Percentiles rank a stretch among this genome's conserved stretches.
phyloP scores from a whole-genome alignment of 2,888 invertebrate genomes.

The Aphrophora alni region DNA sequence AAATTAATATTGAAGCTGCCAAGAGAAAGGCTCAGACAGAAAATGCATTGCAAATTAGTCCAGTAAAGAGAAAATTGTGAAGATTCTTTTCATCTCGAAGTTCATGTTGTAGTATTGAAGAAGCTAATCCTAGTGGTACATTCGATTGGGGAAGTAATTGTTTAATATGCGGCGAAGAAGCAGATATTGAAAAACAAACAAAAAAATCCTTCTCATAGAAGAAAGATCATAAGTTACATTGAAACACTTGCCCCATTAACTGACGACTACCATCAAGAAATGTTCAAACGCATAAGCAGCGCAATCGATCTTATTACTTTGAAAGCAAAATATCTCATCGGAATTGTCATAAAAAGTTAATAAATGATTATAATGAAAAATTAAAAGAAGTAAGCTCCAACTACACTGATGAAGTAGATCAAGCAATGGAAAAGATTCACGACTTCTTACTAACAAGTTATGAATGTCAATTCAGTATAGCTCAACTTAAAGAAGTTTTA shows the following conservation, averaged over 20 bases:
- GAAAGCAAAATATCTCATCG: neutral
- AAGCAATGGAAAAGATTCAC: constrained; percentile 4
- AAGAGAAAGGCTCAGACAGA: too few species aligned
- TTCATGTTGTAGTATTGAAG: too few species aligned
- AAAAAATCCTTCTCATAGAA: neutral
- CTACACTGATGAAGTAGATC: neutral
- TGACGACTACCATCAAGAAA: neutral
- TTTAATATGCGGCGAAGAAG: neutral
- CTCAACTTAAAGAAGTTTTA: neutral
- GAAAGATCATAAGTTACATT: neutral
- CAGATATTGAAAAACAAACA: neutral
- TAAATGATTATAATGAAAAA: neutral
- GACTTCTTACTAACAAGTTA: neutral
- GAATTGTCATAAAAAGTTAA: neutral
- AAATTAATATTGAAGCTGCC: too few species aligned
- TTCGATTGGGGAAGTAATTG: neutral
- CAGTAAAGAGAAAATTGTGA: constrained; percentile 3
- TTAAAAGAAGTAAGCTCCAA: neutral
- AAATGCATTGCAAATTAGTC: too few species aligned
- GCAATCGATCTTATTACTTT: neutral
- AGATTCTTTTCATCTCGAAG: neutral
- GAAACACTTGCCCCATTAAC: neutral
- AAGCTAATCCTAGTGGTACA: neutral
- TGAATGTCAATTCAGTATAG: neutral
- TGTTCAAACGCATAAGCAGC: neutral